Percentiles rank a stretch among this genome's conserved stretches.
These are phyloP conservation scores for Iphiclides podalirius DNA, from an alignment of 2,888 invertebrate species.

Conservation along the genomic window DNA sequence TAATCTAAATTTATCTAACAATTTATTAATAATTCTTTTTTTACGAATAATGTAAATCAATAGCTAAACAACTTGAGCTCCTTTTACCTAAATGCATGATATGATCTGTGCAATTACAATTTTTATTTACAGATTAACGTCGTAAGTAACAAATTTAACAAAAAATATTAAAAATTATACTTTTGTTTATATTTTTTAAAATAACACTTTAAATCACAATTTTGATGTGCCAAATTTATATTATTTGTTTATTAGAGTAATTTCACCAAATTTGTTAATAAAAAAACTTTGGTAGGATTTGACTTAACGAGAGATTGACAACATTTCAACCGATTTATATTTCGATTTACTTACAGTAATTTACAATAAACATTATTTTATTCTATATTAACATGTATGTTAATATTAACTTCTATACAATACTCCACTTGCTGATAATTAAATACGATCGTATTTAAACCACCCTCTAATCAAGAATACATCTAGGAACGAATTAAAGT, in stretches of 20 bases:
- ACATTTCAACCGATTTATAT: conserved; percentile 11
- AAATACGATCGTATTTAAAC: not conserved
- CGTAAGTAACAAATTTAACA: conserved; percentile 25
- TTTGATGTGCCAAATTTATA: conserved; percentile 16
- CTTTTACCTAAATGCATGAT: conserved; percentile 25
- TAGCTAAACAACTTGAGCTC: conserved; percentile 26
- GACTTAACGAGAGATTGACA: conserved; percentile 21
- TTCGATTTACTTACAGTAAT: conserved; percentile 15
- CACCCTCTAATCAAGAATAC: conserved; percentile 11
- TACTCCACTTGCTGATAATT: conserved; percentile 2
- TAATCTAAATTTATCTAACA: conserved; percentile 21
- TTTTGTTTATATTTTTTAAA: conserved; percentile 15
- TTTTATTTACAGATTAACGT: conserved; percentile 24
- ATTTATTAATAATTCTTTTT: conserved; percentile 15
- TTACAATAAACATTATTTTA: conserved; percentile 22
- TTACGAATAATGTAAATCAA: conserved; percentile 11
- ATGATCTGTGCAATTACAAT: conserved; percentile 21
- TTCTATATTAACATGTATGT: conserved; percentile 10
- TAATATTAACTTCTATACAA: conserved; percentile 21
- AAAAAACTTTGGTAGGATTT: conserved; percentile 22
- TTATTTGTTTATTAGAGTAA: too few relatives aligned
- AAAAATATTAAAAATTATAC: conserved; percentile 17
- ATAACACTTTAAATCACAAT: conserved; percentile 15
- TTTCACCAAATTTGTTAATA: conserved; percentile 19
- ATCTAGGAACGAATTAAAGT: conserved; percentile 21